These are phyloP conservation scores for Thamnaconus septentrionalis DNA, from an alignment of 2,113 vertebrate species.

Conservation along the genomic window DNA sequence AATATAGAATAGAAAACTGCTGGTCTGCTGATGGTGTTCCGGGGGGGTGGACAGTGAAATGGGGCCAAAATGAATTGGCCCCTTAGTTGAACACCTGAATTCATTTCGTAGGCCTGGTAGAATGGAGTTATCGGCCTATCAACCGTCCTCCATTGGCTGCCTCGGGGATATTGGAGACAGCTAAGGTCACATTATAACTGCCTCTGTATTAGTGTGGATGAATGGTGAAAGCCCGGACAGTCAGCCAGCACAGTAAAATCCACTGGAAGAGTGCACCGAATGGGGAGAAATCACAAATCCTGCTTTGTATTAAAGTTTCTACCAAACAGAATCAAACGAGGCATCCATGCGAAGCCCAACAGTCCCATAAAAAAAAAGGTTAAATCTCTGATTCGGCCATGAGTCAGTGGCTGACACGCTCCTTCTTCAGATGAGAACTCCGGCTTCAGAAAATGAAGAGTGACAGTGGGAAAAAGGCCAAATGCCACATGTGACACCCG, in stretches of 20 bases:
- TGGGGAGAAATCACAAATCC: not conserved
- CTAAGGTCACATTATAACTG: slow-evolving; percentile 68
- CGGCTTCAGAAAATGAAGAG: slow-evolving; percentile 16
- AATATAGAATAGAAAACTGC: slow-evolving; percentile 69
- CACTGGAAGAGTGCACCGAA: slow-evolving; percentile 1
- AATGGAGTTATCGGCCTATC: slow-evolving; percentile 70
- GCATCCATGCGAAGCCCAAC: not conserved
- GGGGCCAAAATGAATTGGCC: slow-evolving; percentile 62
- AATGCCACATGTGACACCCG: slow-evolving; percentile 1
- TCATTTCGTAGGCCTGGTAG: slow-evolving; percentile 60
- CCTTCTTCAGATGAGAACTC: slow-evolving; percentile 1
- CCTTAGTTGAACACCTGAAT: slow-evolving; percentile 66
- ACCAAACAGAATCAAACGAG: slow-evolving; percentile 15
- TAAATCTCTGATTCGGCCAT: slow-evolving; percentile 16
- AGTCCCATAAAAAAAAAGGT: slow-evolving; percentile 6
- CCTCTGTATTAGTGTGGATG: slow-evolving; percentile 44
- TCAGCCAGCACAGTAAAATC: slow-evolving; percentile 20
- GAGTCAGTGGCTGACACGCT: slow-evolving; percentile 18
- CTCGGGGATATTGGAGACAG: slow-evolving; percentile 63
- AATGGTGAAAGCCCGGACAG: slow-evolving; percentile 45
- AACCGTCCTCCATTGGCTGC: slow-evolving; percentile 57
- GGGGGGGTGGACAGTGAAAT: slow-evolving; percentile 55
- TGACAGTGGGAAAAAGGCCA: slow-evolving; percentile 18
- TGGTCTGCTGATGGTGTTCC: slow-evolving; percentile 51
- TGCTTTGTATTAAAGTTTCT: not conserved